Conservation (phyloP, 2,113 vertebrate species). For the Emydocephalus ijimae region DNA sequence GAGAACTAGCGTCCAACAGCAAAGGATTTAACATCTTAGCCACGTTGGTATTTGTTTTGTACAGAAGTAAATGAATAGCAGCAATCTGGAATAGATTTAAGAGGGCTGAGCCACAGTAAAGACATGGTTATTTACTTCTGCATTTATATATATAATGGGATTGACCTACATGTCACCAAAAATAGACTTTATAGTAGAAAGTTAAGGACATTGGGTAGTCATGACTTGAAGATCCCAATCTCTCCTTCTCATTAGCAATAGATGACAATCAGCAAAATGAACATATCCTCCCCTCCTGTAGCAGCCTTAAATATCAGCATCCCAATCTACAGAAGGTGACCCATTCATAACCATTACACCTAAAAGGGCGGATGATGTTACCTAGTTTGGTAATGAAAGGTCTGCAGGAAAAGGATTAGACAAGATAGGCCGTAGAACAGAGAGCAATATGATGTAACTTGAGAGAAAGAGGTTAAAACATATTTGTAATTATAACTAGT, state of each 20-base stretch:
- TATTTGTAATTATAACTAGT: neutral
- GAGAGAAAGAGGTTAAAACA: neutral
- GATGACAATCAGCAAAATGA: neutral
- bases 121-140: neutral
- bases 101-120: neutral
- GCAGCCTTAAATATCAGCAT: neutral
- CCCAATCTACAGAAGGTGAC: neutral
- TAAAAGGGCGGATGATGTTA: neutral
- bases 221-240: neutral
- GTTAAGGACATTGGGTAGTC: neutral
- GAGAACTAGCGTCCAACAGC: neutral
- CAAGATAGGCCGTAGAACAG: neutral
- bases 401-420: neutral
- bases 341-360: neutral
- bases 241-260: neutral
- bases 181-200: neutral
- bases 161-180: neutral
- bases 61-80: neutral
- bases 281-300: neutral
- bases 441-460: neutral
- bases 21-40: neutral
- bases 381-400: neutral
- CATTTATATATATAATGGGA: neutral
- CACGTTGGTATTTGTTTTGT: neutral
- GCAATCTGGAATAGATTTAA: neutral